Base-by-base conservation (phyloP, 2,888 invertebrate genomes). In the Odontomyia ornata region DNA sequence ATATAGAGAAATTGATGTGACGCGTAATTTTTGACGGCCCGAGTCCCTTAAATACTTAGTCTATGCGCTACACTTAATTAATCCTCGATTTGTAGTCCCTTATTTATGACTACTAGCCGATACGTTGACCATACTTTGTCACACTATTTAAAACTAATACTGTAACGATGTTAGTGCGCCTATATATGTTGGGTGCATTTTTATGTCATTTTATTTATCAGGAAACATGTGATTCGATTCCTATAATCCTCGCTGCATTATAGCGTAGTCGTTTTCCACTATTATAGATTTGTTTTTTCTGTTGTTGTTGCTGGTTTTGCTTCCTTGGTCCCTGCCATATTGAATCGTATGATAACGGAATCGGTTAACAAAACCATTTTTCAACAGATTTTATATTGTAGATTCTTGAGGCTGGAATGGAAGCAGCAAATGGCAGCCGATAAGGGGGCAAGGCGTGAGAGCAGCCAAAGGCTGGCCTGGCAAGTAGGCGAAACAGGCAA, bases 161-260 rank as follows among this genome's bases (percentile, higher is more conserved):
- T 36, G 36, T 36, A 36, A 36, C 36, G 36, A 36, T 9, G 36
- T 5, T 3, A 36, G 36, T 36, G 36, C 36, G 5, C 9, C 9
- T 71, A 18, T 43, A 15, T 52, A 9, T 57, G 56, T 27, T 47
- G 21, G 69, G n/a, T 25, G 30, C 25, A 15, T 56, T 56, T 72
- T 52, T 72, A 72, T n/a, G n/a, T n/a, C n/a, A n/a, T 56, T 52
- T 72, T 72, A 56, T 72, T 52, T 72, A 52, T 57, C 73, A 43
- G 73, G 36, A 73, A 73, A 57, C 73, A 73, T 73, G 57, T 57
- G 73, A 73, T 73, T 73, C 73, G 57, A 56, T 73, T 73, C 72
- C 73, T 73, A 60, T 73, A 73, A 73, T 73, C 60, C 73, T 73
- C 73, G 57, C 30, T 69, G 69, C 69, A 69, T 69, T 69, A 60